Percentiles rank a stretch among this genome's conserved stretches.
Evolutionary conservation across 2,797 vertebrate species (phyloP).

Genomic region (Lates japonicus): DNA sequence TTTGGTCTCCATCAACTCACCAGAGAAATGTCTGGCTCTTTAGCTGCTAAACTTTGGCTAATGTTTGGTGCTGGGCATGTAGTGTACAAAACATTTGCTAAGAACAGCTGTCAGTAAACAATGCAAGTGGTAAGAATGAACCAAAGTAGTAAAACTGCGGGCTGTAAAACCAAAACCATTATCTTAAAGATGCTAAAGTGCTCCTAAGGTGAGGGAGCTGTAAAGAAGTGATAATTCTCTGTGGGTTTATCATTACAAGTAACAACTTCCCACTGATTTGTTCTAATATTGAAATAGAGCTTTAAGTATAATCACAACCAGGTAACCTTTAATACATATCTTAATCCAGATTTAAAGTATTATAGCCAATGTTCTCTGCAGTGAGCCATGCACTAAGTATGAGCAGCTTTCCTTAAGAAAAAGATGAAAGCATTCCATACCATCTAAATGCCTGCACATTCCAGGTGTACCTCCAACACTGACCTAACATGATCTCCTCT

Average conservation of each 20-base stretch:
- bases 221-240: not conserved
- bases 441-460: slow-evolving; percentile 60
- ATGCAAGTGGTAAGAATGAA: not conserved
- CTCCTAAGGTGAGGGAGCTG: not conserved
- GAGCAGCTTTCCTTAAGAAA: slow-evolving; percentile 56
- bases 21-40: not conserved
- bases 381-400: slow-evolving; percentile 31
- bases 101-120: not conserved
- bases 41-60: not conserved
- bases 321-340: slow-evolving; percentile 13
- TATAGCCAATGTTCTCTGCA: slow-evolving; percentile 23
- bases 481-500: slow-evolving; percentile 60
- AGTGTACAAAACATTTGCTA: not conserved
- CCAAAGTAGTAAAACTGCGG: not conserved
- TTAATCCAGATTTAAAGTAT: slow-evolving; percentile 39
- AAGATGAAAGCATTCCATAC: slow-evolving; percentile 76
- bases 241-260: not conserved
- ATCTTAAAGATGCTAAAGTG: not conserved
- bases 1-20: not conserved
- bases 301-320: slow-evolving; percentile 10
- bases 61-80: slow-evolving; percentile 1
- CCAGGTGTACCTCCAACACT: slow-evolving; percentile 68
- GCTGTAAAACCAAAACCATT: slow-evolving; percentile 17
- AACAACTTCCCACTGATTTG: not conserved
- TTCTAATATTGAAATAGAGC: not conserved